Conservation (phyloP, 1,140 invertebrate species). For the Listronotus oregonensis region DNA sequence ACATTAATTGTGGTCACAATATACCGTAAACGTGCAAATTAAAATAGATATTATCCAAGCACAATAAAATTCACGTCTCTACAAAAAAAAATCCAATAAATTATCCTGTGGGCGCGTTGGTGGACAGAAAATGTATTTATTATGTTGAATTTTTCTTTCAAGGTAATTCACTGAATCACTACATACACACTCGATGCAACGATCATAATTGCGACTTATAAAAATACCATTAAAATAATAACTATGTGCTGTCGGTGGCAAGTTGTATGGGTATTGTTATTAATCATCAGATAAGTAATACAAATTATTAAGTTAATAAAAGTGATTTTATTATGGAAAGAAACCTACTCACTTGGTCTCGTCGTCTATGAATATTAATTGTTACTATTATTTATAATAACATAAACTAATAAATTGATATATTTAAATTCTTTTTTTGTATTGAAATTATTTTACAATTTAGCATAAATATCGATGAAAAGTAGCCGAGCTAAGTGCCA, state of each 20-base stretch:
- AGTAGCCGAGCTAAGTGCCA: too few species aligned
- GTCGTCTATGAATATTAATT: too few species aligned
- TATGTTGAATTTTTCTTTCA: conserved; percentile 33
- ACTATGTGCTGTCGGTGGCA: conserved; percentile 17
- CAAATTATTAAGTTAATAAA: conserved; percentile 17
- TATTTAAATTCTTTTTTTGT: too few species aligned
- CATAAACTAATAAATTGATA: too few species aligned
- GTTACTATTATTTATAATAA: too few species aligned
- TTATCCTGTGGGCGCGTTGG: conserved; percentile 28
- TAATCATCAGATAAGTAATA: conserved; percentile 6
- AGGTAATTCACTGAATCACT: conserved; percentile 31
- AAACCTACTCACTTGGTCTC: too few species aligned
- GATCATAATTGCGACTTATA: conserved; percentile 28
- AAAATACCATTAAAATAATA: conserved; percentile 31
- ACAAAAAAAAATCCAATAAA: conserved; percentile 24
- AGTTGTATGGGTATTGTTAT: conserved; percentile 24
- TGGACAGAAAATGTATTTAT: conserved; percentile 36
- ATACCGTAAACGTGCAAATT: conserved; percentile 26
- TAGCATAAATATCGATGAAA: too few species aligned
- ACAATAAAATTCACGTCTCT: conserved; percentile 20
- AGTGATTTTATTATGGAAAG: not conserved
- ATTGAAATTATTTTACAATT: too few species aligned
- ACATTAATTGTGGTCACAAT: not conserved
- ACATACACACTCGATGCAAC: conserved; percentile 9
- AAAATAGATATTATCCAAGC: conserved; percentile 35